These are phyloP conservation scores for Axinella damicornis DNA, from an alignment of 37 sponge, comb jelly and placozoan species.

Conservation along the genomic window DNA sequence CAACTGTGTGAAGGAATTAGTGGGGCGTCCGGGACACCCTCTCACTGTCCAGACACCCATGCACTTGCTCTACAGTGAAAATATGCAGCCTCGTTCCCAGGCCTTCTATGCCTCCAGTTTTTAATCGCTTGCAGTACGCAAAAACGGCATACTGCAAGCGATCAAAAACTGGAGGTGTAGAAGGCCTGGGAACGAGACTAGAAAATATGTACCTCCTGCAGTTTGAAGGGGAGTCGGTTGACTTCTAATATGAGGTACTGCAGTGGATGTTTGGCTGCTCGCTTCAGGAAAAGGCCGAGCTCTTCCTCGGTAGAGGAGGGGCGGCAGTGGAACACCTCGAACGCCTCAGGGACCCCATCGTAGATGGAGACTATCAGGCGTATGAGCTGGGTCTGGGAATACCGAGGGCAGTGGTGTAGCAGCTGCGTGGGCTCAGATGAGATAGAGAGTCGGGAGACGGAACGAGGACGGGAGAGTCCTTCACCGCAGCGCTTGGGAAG, in stretches of 20 bases:
- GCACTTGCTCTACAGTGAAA: no score
- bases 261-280: conserved; percentile 30
- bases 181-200: no score
- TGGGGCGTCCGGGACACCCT: no score
- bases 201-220: conserved; percentile 83
- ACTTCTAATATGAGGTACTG: conserved; percentile 71
- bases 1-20: no score
- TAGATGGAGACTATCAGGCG: conserved; percentile 64
- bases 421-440: conserved; percentile 14
- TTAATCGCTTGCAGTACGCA: no score
- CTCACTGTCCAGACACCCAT: no score
- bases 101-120: no score
- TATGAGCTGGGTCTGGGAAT: conserved; percentile 52
- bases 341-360: conserved; percentile 73
- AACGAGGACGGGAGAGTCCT: not conserved
- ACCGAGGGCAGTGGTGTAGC: conserved; percentile 52
- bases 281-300: conserved; percentile 71
- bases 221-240: conserved; percentile 63
- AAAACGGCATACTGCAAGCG: no score
- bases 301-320: conserved; percentile 70
- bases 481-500: conserved; percentile 7
- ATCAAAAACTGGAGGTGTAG: no score
- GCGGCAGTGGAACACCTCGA: conserved; percentile 72
- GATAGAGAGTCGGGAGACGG: not conserved
- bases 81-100: no score